Evolutionary conservation across 2,888 invertebrate genomes (phyloP), one percentile per base, ranked within the genome.

Genomic region (Diplazon laetatorius): DNA sequence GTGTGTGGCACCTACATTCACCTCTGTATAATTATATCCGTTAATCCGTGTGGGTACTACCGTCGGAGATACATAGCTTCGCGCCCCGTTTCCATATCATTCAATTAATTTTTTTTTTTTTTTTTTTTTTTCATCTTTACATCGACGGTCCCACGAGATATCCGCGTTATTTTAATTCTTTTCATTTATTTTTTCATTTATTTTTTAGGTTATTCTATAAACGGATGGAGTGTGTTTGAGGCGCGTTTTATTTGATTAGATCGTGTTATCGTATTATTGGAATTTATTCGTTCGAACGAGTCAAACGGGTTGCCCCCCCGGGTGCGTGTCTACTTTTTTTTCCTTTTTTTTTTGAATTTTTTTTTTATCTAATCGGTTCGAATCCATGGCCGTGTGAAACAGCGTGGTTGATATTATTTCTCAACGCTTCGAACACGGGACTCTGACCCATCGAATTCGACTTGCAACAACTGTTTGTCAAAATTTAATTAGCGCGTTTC

Each of bases 321-420:
- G n/a, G 35, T 37, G 16, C 6, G 30, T 2, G 1, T 25, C n/a
- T n/a, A n/a, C n/a, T n/a, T n/a, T n/a, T n/a, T n/a, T n/a, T n/a
- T n/a, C n/a, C n/a, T 25, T 62, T 25, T 60, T 12, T 3, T 14
- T 9, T 22, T 4, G n/a, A 35, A 8, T 50, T 22, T 35, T 16
- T 35, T 35, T 44, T 37, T 20, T 16, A 57, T 14, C 9, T 14
- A 10, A 10, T 42, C 5, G 52, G 6, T 1, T 68, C 62, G 66
- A 83, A 83, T 85, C 84, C 84, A 83, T 81, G 80, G 79, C 59
- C 70, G 72, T 83, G 83, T 82, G 82, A 80, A 83, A 80, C 70
- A 81, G 37, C 80, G 82, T 82, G 82, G 84, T 85, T 84, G 82
- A 82, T 82, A 81, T 82, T n/a, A n/a, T n/a, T n/a, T n/a, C n/a